These are phyloP conservation scores for Brachionus manjavacas DNA, from an alignment of 1,140 invertebrate genomes.

Conservation along the genomic window DNA sequence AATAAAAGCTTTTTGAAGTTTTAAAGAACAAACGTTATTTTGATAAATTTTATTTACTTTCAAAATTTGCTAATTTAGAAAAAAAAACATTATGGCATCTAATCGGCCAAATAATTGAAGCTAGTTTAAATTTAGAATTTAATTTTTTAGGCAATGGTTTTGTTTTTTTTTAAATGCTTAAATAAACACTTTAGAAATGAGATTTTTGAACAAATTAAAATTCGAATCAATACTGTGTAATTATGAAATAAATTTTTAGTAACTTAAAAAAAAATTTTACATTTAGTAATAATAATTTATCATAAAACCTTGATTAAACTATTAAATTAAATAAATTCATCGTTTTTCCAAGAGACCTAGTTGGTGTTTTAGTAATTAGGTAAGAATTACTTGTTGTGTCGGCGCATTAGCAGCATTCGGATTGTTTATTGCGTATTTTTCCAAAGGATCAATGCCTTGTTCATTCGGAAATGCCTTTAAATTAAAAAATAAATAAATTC, in stretches of 20 bases:
- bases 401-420: neutral
- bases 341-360: neutral
- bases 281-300: too few species aligned
- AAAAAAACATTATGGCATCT: neutral
- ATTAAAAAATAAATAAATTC: neutral
- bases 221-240: neutral
- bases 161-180: neutral
- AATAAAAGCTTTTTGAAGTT: neutral
- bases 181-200: neutral
- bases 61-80: neutral
- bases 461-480: slow-evolving; percentile 10
- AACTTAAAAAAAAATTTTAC: too few species aligned
- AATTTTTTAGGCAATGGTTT: neutral
- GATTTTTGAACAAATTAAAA: neutral
- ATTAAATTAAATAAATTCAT: neutral
- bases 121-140: neutral
- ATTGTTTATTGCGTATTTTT: slow-evolving; percentile 18
- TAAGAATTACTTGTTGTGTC: slow-evolving; percentile 28
- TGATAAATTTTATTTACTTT: neutral
- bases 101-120: neutral
- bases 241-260: neutral
- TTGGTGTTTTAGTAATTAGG: neutral
- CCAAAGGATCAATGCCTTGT: neutral
- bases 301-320: too few species aligned
- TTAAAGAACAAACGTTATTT: neutral